Percentiles rank a stretch among this genome's conserved stretches.
Conservation (phyloP, 30 jellyfish, hydroid and myxozoan genomes). For the Clytia hemisphaerica region DNA sequence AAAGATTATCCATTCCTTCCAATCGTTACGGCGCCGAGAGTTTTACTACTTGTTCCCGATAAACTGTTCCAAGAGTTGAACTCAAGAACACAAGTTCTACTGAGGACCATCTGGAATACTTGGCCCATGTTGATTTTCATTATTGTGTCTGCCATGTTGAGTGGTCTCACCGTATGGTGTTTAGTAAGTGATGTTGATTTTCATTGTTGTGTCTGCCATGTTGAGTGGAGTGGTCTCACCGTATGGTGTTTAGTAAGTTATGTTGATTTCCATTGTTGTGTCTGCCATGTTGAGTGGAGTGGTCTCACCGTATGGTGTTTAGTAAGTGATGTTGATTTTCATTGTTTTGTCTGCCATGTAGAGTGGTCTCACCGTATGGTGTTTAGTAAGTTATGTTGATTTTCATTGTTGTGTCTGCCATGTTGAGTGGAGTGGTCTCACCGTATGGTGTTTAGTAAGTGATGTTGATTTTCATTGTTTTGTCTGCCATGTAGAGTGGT, state of each 20-base stretch:
- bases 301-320: constrained; percentile 86
- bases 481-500: no score
- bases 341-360: no score
- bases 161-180: constrained; percentile 88
- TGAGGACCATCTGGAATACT: constrained; percentile 80
- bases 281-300: constrained; percentile 82
- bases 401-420: constrained; percentile 65
- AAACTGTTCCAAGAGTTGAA: constrained; percentile 53
- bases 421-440: constrained; percentile 60
- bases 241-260: constrained; percentile 81
- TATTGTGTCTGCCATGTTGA: constrained; percentile 73
- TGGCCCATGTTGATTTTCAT: constrained; percentile 95
- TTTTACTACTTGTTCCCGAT: constrained; percentile 76
- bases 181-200: constrained; percentile 51
- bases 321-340: constrained; percentile 48
- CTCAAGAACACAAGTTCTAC: constrained; percentile 80
- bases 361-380: no score
- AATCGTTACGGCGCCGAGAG: constrained; percentile 81
- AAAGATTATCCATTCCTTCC: constrained; percentile 84
- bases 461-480: no score
- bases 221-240: constrained; percentile 77
- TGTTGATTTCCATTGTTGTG: constrained; percentile 46
- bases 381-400: no score
- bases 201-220: constrained; percentile 78
- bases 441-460: constrained; percentile 64